Conservation (phyloP, 2,888 invertebrate genomes). For the Rhagium mordax region DNA sequence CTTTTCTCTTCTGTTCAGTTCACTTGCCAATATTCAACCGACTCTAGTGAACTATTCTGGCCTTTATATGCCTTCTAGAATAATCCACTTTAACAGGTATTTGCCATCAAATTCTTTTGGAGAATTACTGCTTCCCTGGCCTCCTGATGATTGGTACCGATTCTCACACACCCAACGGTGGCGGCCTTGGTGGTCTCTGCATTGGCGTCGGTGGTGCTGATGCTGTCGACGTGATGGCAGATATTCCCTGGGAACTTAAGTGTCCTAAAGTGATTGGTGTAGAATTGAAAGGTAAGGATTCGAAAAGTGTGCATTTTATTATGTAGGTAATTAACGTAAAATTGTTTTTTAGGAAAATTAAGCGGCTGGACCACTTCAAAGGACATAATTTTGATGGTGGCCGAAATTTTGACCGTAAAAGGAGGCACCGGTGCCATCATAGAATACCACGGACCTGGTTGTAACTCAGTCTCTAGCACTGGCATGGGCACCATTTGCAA, state of each 20-base stretch:
- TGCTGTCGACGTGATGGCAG: slow-evolving; percentile 99
- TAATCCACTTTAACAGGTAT: slow-evolving; percentile 78
- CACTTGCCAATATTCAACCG: no score
- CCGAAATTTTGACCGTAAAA: slow-evolving; percentile 97
- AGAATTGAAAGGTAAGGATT: slow-evolving; percentile 86
- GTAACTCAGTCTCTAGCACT: slow-evolving; percentile 99
- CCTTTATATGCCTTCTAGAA: no score
- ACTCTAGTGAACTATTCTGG: no score
- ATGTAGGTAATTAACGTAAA: no score
- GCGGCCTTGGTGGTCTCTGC: slow-evolving; percentile 97
- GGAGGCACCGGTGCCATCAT: slow-evolving; percentile 99
- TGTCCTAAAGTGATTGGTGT: slow-evolving; percentile 99
- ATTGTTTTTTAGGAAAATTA: slow-evolving; percentile 75
- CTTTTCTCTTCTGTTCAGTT: no score
- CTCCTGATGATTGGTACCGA: slow-evolving; percentile 98
- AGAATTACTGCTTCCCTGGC: slow-evolving; percentile 99
- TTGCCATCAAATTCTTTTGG: slow-evolving; percentile 99
- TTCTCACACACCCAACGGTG: slow-evolving; percentile 99
- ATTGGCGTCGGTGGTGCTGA: slow-evolving; percentile 99
- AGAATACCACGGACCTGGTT: slow-evolving; percentile 98
- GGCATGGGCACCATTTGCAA: slow-evolving; percentile 99
- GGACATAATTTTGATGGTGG: slow-evolving; percentile 96
- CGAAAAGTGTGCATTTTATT: no score
- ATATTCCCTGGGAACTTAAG: slow-evolving; percentile 99
- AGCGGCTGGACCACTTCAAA: slow-evolving; percentile 99